Evolutionary conservation across 2,113 vertebrate genomes (phyloP).

Genomic region (Hydrolagus affinis): DNA sequence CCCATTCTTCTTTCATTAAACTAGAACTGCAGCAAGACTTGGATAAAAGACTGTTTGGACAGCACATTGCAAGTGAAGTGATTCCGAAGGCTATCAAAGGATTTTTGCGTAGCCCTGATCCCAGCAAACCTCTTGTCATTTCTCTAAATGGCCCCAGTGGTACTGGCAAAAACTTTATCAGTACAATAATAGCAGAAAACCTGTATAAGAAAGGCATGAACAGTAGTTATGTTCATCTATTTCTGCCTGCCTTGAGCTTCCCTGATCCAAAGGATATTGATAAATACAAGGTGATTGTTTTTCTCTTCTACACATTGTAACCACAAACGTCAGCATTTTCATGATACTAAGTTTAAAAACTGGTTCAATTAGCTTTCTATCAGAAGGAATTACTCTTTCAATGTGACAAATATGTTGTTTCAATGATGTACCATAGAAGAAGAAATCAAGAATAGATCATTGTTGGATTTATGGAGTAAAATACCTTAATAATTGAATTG

Average conservation of each 20-base stretch:
- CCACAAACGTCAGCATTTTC: neutral
- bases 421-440: too few relatives aligned
- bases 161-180: conserved; percentile 35
- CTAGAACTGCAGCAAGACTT: conserved; percentile 31
- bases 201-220: conserved; percentile 25
- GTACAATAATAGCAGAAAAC: conserved; percentile 36
- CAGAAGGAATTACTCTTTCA: neutral
- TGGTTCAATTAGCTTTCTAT: neutral
- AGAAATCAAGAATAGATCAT: too few relatives aligned
- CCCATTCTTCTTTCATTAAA: neutral
- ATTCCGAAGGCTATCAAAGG: conserved; percentile 17
- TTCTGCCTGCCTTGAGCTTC: conserved; percentile 35
- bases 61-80: conserved; percentile 33
- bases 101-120: neutral
- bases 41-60: conserved; percentile 29
- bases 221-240: conserved; percentile 33
- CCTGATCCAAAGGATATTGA: conserved; percentile 24
- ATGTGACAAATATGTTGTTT: neutral
- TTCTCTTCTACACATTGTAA: neutral
- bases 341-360: neutral
- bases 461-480: too few relatives aligned
- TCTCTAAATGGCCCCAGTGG: conserved; percentile 39
- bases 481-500: too few relatives aligned
- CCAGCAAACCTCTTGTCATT: conserved; percentile 38
- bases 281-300: conserved; percentile 34